Base-by-base conservation (phyloP, 2,113 vertebrate genomes). In the Corythoichthys haematopterus region DNA sequence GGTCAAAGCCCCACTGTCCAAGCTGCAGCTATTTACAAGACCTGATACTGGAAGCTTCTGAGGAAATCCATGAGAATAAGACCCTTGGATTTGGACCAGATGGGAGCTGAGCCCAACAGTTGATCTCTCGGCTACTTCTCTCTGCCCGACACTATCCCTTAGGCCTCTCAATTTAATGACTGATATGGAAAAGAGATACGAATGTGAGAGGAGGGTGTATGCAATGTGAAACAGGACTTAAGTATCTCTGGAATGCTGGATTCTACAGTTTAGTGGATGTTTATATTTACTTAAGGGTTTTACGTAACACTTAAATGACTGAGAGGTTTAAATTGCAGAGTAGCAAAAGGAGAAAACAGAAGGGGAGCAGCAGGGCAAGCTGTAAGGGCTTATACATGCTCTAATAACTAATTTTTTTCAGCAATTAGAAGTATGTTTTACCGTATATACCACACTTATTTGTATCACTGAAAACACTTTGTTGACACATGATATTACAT, bases 51-150 rank as follows among this genome's bases (percentile, higher is more conserved):
- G 48, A 56, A 70, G 65, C 58, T 46, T 43, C 47, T 74, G 64
- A 64, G 63, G 63, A 56, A 71, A 75, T 74, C 65, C 6, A 55
- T 57, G 72, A 68, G 74, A 80, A 71, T 60, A 64, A 82, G 65
- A 81, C 64, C 63, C 12, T 64, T 78, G 72, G 78, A 86, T 77
- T 58, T 74, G 35, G 71, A 83, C 72, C 84, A 83, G 69, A 82
- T 77, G 77, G 80, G 50, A 77, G 28, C 38, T 9, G 65, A 80
- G 74, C 71, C 75, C 15, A 6, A 65, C 36, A 64, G 60, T 53
- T 72, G 66, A 81, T 50, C 75, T 68, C 46, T 51, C 15, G 46
- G 65, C 65, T 75, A 60, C 43, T 67, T 72, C 3, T 48, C 20
- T 50, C 28, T 50, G n/a, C 56, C 53, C 37, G 14, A 35, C 20